Conservation (phyloP, 2,113 vertebrate genomes). For the Cisticola juncidis region DNA sequence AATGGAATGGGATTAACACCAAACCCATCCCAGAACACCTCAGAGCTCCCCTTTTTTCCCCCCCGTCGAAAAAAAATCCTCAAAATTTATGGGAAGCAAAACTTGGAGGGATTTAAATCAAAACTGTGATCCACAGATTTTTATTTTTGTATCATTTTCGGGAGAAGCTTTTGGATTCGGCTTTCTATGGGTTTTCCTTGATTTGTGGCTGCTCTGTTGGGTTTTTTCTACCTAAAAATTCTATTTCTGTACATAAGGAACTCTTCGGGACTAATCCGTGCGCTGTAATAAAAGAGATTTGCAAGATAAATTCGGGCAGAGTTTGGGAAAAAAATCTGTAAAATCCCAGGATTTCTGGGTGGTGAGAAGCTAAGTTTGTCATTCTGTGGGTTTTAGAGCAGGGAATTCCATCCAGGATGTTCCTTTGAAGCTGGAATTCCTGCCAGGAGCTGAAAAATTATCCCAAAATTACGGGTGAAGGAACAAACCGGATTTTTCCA, state of each 20-base stretch:
- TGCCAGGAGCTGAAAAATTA: background rate
- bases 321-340: background rate
- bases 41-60: background rate
- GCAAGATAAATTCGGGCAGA: constrained; percentile 67
- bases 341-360: background rate
- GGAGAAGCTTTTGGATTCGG: background rate
- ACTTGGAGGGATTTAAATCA: constrained; percentile 65
- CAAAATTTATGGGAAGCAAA: background rate
- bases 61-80: background rate
- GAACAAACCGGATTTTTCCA: too few relatives aligned
- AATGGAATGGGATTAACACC: background rate
- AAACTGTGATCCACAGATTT: constrained; percentile 70
- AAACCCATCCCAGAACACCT: background rate
- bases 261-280: constrained; percentile 63
- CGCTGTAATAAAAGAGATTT: constrained; percentile 77
- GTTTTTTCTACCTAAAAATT: constrained; percentile 64
- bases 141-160: constrained; percentile 79
- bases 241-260: constrained; percentile 76
- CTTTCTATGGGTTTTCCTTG: background rate
- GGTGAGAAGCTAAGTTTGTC: background rate
- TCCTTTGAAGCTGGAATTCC: background rate
- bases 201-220: background rate
- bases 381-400: rapidly evolving
- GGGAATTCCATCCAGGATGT: background rate
- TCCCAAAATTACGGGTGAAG: background rate